These are phyloP conservation scores for Dynastes maya DNA, from an alignment of 2,888 invertebrate species.

Conservation along the genomic window DNA sequence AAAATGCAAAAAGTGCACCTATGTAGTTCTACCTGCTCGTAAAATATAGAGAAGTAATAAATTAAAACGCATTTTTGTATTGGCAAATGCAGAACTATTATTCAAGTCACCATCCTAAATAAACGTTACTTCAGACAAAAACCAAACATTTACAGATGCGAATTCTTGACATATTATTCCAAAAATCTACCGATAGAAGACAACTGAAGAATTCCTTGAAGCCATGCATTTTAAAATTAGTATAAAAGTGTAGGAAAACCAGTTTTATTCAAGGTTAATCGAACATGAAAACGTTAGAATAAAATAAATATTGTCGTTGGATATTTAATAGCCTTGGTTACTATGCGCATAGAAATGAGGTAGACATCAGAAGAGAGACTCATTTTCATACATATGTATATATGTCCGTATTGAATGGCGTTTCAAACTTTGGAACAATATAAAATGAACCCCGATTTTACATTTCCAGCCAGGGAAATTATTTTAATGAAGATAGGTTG, in stretches of 20 bases:
- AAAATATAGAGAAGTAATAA: too few species aligned
- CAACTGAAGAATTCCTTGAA: background rate
- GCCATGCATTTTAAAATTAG: constrained; percentile 1
- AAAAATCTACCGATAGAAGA: background rate
- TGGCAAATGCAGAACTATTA: too few species aligned
- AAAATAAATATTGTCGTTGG: constrained; percentile 41
- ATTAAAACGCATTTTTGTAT: too few species aligned
- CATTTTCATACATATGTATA: constrained; percentile 27
- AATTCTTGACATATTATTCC: background rate
- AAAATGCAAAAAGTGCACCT: too few species aligned
- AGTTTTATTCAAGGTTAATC: constrained; percentile 30
- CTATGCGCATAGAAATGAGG: constrained; percentile 38
- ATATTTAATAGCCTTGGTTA: constrained; percentile 35
- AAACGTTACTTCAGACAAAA: too few species aligned
- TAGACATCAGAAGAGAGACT: constrained; percentile 11
- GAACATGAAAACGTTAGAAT: constrained; percentile 30
- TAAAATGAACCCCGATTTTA: background rate
- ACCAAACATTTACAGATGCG: background rate
- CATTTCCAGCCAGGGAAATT: background rate
- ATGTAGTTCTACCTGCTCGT: too few species aligned
- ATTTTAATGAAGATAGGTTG: background rate
- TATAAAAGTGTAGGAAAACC: constrained; percentile 2
- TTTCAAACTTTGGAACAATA: background rate
- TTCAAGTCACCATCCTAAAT: too few species aligned
- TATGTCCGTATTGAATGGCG: background rate